Evolutionary conservation across 2,113 vertebrate species (phyloP).

Genomic region (Centropristis striata): DNA sequence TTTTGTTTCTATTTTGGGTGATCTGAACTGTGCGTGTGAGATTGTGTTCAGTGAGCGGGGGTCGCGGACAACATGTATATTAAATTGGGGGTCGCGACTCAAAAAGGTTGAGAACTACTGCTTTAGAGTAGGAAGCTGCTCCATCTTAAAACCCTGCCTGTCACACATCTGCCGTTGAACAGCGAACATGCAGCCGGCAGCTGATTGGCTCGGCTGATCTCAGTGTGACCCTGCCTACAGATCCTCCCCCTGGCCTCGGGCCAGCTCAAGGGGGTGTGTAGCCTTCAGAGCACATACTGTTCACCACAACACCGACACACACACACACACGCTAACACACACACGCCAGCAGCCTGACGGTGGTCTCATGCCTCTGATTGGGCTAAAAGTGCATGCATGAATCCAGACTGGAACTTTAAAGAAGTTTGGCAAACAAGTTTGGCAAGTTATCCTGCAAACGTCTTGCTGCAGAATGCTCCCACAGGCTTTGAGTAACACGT

Average conservation of each 20-base stretch:
- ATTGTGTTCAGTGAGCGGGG: too few relatives aligned
- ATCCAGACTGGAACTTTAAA: too few relatives aligned
- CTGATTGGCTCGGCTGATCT: conserved; percentile 71
- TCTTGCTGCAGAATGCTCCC: not conserved
- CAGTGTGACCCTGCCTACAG: conserved; percentile 32
- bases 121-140: too few relatives aligned
- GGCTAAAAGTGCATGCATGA: not conserved
- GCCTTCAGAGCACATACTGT: conserved; percentile 29
- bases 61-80: too few relatives aligned
- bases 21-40: too few relatives aligned
- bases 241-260: conserved; percentile 59
- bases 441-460: not conserved
- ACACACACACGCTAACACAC: not conserved
- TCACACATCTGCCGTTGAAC: conserved; percentile 76
- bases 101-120: too few relatives aligned
- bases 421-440: too few relatives aligned
- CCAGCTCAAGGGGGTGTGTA: conserved; percentile 56
- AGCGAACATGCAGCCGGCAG: conserved; percentile 47
- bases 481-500: not conserved
- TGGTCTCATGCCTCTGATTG: not conserved
- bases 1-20: too few relatives aligned
- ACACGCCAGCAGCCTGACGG: not conserved
- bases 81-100: too few relatives aligned
- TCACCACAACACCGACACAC: conserved; percentile 33
- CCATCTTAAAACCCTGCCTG: conserved; percentile 78